Evolutionary conservation across 2,113 vertebrate genomes (phyloP), one percentile per base, ranked within the genome.

Genomic region (Hucho hucho): DNA sequence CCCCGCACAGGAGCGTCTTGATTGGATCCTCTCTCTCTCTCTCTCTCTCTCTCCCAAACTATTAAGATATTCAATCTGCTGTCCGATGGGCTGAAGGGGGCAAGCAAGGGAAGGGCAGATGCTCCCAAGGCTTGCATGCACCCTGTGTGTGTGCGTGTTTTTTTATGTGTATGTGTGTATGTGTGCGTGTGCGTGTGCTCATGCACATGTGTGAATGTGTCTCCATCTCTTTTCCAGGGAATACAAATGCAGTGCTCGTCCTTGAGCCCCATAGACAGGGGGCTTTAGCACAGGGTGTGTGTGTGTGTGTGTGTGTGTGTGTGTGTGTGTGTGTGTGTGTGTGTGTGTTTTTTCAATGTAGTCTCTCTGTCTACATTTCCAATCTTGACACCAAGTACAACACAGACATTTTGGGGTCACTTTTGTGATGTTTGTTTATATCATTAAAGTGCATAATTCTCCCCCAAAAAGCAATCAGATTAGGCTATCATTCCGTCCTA

Each of bases 81-180:
- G 91, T 92, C 90, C 85, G 84, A 83, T 49, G 73, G 85, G 85
- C 81, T 91, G 91, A 93, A 92, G 93, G 92, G 89, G 87, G 78
- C 87, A 80, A 88, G 65, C 3, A 86, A 87, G 88, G 58, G 93
- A 93, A 94, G 91, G 91, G 92, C 93, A 91, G 72, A 77, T 77
- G 90, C 83, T 78, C 74, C 72, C 72, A 70, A 85, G 84, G 64
- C 16, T 14, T 28, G 16, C 25, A 4, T 65, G 64, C 37, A 43
- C 9, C 37, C 37, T 43, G 9, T 43, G 37, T 43, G 37, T 43
- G 9, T 43, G 1, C 29, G 63, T 28, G 26, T 65, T 1, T 32
- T 32, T 32, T 0, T 2, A 14, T 32, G 29, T n/a, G 18, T 43
- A 6, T 32, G 16, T 3, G 24, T 28, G 64, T 29, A 28, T 28